phyloP scores from a whole-genome alignment of 2,797 vertebrate genomes.

The Gallinago solitaria region DNA sequence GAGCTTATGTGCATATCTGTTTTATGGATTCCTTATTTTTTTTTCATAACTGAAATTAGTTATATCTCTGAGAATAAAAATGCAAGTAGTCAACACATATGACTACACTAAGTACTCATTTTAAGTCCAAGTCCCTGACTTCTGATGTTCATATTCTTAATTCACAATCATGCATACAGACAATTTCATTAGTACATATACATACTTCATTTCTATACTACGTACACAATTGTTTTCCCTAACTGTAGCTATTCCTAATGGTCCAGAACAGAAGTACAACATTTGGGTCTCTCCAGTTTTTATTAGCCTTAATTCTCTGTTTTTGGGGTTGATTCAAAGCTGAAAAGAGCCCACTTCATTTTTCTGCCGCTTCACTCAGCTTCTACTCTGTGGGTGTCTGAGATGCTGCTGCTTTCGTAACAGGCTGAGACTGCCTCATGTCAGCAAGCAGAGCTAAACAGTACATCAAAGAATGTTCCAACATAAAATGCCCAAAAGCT shows the following conservation, averaged over 20 bases:
- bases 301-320: not conserved
- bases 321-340: not conserved
- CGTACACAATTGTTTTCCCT: not conserved
- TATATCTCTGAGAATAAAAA: not conserved
- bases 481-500: not conserved
- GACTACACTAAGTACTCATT: not conserved
- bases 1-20: not conserved
- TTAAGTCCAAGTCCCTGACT: not conserved
- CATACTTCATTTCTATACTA: not conserved
- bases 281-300: not conserved
- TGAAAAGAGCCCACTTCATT: not conserved
- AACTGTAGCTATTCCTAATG: not conserved
- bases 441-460: not conserved
- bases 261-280: not conserved
- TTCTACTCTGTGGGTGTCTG: not conserved
- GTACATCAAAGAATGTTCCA: not conserved
- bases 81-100: not conserved
- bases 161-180: not conserved
- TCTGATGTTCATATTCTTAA: not conserved
- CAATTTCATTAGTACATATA: not conserved
- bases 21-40: not conserved
- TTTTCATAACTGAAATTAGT: not conserved
- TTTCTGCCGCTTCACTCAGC: not conserved
- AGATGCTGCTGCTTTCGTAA: not conserved
- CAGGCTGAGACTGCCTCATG: not conserved